phyloP scores from a whole-genome alignment of 2,888 invertebrate genomes.

The Eupeodes latifasciatus region DNA sequence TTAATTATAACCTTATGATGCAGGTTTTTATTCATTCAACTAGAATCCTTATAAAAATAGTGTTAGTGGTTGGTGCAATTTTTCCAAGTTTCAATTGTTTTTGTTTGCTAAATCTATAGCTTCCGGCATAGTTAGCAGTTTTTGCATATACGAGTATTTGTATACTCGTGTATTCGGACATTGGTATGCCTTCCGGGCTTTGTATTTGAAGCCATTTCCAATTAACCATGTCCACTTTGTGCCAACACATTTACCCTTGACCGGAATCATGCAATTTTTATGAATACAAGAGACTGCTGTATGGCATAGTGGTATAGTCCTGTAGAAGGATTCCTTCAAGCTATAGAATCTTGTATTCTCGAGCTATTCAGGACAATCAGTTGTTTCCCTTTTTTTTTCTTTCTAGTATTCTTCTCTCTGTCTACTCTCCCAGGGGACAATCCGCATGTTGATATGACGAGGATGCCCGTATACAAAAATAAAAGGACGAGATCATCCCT shows the following conservation, averaged over 20 bases:
- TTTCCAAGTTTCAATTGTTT: slow-evolving; percentile 10
- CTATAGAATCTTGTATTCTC: slow-evolving; percentile 2
- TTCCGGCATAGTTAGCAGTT: slow-evolving; percentile 28
- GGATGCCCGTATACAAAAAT: background rate
- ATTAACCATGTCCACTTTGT: slow-evolving; percentile 69
- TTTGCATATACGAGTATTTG: background rate
- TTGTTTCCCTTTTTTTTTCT: background rate
- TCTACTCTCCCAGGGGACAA: slow-evolving; percentile 54
- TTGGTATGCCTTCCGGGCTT: slow-evolving; percentile 1
- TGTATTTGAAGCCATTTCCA: slow-evolving; percentile 59
- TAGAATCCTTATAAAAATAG: slow-evolving; percentile 49
- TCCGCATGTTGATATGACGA: slow-evolving; percentile 31
- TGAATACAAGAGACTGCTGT: background rate
- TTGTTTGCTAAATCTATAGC: slow-evolving; percentile 16
- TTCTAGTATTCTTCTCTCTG: slow-evolving; percentile 8
- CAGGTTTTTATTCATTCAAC: slow-evolving; percentile 23
- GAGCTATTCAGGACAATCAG: slow-evolving; percentile 9
- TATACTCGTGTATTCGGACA: background rate
- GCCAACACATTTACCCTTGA: slow-evolving; percentile 62
- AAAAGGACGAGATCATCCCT: slow-evolving; percentile 47
- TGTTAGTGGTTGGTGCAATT: background rate
- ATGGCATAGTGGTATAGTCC: too few species aligned
- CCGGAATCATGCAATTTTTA: slow-evolving; percentile 34
- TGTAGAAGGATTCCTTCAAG: background rate
- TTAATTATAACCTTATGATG: slow-evolving; percentile 33